Percentiles rank a stretch among this genome's conserved stretches.
Conservation (phyloP, 2,888 invertebrate genomes). For the Schizotus pectinicornis region DNA sequence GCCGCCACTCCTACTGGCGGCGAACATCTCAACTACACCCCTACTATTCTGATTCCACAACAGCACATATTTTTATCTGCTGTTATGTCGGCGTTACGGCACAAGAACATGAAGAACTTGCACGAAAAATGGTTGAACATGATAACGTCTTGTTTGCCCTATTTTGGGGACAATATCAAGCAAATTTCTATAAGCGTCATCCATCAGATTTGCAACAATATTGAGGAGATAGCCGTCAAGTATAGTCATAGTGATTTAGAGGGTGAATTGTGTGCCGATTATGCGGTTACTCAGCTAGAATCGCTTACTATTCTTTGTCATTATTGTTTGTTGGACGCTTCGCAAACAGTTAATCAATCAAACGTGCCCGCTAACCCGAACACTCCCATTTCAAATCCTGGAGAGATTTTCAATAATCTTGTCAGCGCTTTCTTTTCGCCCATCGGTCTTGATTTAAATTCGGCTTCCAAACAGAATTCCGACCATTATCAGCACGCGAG, state of each 20-base stretch:
- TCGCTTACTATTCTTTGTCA: constrained; percentile 80
- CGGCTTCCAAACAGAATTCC: constrained; percentile 51
- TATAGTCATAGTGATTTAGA: constrained; percentile 52
- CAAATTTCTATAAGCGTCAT: constrained; percentile 79
- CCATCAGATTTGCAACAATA: constrained; percentile 79
- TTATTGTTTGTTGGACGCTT: constrained; percentile 76
- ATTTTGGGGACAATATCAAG: constrained; percentile 77
- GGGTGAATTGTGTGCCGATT: constrained; percentile 73
- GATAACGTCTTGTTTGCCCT: constrained; percentile 80
- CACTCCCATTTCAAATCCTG: constrained; percentile 65
- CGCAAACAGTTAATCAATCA: constrained; percentile 52
- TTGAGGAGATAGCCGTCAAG: constrained; percentile 64
- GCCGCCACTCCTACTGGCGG: constrained; percentile 47
- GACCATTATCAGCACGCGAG: constrained; percentile 65
- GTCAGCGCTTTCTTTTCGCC: constrained; percentile 81
- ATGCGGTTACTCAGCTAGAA: constrained; percentile 78
- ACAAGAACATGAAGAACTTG: constrained; percentile 72
- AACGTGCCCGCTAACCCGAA: constrained; percentile 53
- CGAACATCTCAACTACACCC: constrained; percentile 65
- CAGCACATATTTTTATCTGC: constrained; percentile 85
- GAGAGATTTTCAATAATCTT: constrained; percentile 80
- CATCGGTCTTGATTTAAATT: constrained; percentile 54
- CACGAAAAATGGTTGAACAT: constrained; percentile 86
- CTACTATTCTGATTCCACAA: constrained; percentile 73
- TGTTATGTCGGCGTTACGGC: constrained; percentile 75